Evolutionary conservation across 2,797 vertebrate species (phyloP), one percentile per base, ranked within the genome.

Genomic region (Halcyon smyrnensis): DNA sequence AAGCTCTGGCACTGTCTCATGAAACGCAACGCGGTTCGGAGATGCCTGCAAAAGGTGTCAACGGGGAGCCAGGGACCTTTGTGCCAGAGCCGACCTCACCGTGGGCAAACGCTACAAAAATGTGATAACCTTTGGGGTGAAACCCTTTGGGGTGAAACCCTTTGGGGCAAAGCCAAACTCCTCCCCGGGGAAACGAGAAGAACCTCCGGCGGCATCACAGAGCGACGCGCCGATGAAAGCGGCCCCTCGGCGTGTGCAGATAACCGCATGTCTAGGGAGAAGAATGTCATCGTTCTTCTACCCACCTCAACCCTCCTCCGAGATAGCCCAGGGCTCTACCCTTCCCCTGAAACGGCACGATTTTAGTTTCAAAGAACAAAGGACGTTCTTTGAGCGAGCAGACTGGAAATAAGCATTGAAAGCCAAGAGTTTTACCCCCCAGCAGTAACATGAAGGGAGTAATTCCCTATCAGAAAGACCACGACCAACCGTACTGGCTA

Each of bases 281-380:
- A 97, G 93, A 96, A 96, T 73, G 87, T 18, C 76, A 63, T 67
- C 92, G 93, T 97, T 97, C 96, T 95, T 95, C 94, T 71, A 82
- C 93, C 93, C 91, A 94, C 95, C 95, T 76, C 85, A 23, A 2
- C 50, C 76, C 95, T 95, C 96, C 95, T 57, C 88, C 59, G 0
- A 70, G 43, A 79, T 32, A 45, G 92, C 90, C 81, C 62, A 23
- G 80, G 83, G 82, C 95, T 43, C 64, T 34, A 25, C 34, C 78
- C 88, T n/a, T 45, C 68, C 46, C 15, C 80, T 46, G 73, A 7
- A 84, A 73, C 20, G 0, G 83, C 90, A 32, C 36, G 7, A 2
- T 56, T 70, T 57, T 1, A 8, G n/a, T 94, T 93, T 34, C 43
- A 57, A 87, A 76, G 90, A 79, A 95, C 92, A 92, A 95, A 94